A percentile compares a stretch with the other conserved stretches of the same genome.
Conservation (phyloP, 2,113 vertebrate species). For the Plestiodon gilberti region DNA sequence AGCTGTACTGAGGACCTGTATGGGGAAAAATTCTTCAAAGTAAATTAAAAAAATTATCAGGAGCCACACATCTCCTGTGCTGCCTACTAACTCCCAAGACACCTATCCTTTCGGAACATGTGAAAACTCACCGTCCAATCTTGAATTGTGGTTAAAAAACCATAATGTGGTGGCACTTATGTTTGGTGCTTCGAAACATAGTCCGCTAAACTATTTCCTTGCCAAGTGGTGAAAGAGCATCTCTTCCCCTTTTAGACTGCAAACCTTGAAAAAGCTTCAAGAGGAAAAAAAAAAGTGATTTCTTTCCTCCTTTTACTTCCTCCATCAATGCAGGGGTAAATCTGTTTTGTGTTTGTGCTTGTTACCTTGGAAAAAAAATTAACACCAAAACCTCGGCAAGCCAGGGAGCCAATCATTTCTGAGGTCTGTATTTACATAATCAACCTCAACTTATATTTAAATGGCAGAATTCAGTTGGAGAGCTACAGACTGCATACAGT, state of each 20-base stretch:
- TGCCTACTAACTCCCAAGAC: not conserved
- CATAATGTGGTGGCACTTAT: not conserved
- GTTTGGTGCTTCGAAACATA: not conserved
- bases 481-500: not conserved
- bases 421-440: not conserved
- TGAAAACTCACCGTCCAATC: not conserved
- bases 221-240: not conserved
- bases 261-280: not conserved
- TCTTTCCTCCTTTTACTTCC: not conserved
- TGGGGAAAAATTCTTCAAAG: too few relatives aligned
- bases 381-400: not conserved
- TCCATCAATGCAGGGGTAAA: not conserved
- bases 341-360: not conserved
- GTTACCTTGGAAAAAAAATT: slow-evolving; percentile 20
- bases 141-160: not conserved
- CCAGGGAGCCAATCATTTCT: not conserved
- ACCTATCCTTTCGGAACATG: not conserved
- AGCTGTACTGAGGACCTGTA: too few relatives aligned
- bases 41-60: not conserved
- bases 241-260: not conserved
- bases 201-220: not conserved
- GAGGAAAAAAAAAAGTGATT: not conserved
- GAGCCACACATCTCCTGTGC: not conserved
- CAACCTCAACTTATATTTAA: slow-evolving; percentile 14
- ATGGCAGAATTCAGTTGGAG: not conserved